Conservation (phyloP, 2,113 vertebrate genomes). For the Lontra canadensis region DNA sequence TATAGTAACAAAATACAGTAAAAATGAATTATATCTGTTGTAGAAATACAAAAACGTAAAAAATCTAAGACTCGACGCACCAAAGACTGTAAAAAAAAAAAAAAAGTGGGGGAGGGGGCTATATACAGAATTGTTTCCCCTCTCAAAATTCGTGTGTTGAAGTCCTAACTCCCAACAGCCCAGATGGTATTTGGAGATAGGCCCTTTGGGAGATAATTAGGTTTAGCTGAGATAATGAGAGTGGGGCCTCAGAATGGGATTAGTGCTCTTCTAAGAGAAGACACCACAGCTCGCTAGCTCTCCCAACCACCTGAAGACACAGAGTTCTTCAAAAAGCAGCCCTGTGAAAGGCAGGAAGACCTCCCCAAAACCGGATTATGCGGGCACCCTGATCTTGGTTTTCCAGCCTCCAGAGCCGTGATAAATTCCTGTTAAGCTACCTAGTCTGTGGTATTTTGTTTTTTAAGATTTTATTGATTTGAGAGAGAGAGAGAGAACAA, state of each 20-base stretch:
- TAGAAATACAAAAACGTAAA: neutral
- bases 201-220: neutral
- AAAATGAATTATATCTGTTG: neutral
- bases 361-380: neutral
- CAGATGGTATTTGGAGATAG: neutral
- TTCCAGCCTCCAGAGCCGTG: neutral
- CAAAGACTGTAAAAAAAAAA: neutral
- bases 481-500: neutral
- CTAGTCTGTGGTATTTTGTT: neutral
- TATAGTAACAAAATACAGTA: neutral
- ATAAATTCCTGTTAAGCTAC: neutral
- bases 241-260: neutral
- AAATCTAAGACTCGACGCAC: neutral
- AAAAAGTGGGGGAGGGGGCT: neutral
- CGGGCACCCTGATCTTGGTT: neutral
- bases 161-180: neutral
- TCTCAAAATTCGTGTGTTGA: neutral
- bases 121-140: neutral
- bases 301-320: neutral
- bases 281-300: neutral
- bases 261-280: neutral
- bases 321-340: neutral
- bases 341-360: neutral
- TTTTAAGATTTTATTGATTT: no score
- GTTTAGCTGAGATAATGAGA: neutral